Percentiles rank a stretch among this genome's conserved stretches.
Evolutionary conservation across 2,797 vertebrate genomes (phyloP).

Genomic region (Dendrocincla tyrannina): DNA sequence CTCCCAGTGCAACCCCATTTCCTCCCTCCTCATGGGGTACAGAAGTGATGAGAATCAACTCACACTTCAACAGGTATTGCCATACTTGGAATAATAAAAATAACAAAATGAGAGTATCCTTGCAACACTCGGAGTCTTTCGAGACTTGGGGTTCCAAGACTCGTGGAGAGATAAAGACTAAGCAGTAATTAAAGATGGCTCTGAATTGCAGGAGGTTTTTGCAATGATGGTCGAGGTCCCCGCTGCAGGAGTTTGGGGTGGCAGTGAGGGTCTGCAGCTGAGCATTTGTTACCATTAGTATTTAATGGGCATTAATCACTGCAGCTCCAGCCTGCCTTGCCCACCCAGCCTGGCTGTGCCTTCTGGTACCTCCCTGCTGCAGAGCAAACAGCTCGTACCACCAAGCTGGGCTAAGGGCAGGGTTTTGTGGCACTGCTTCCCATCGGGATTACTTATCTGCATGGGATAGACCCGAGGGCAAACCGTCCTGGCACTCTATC

Average conservation of each 20-base stretch:
- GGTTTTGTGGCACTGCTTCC: neutral
- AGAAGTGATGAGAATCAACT: neutral
- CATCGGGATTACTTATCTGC: conserved; percentile 50
- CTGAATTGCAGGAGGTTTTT: conserved; percentile 38
- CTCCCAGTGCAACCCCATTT: rapidly evolving
- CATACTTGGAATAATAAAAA: neutral
- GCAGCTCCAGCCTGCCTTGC: neutral
- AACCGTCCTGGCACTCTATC: conserved; percentile 59
- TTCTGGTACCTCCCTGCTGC: neutral
- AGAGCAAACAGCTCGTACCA: neutral
- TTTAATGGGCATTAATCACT: neutral
- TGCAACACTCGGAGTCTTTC: neutral
- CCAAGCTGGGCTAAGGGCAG: neutral
- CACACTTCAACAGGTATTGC: rapidly evolving
- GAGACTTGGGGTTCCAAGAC: neutral
- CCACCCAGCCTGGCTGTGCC: neutral
- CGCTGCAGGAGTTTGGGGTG: neutral
- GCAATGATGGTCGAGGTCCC: neutral
- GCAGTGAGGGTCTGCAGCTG: neutral
- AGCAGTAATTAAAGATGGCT: conserved; percentile 49
- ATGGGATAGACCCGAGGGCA: conserved; percentile 57
- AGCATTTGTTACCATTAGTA: neutral
- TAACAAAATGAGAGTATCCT: neutral
- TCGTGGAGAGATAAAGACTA: conserved; percentile 42
- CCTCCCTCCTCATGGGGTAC: neutral